A percentile compares a stretch with the other conserved stretches of the same genome.
Evolutionary conservation across 2,113 vertebrate genomes (phyloP).

Genomic region (Labrus mixtus): DNA sequence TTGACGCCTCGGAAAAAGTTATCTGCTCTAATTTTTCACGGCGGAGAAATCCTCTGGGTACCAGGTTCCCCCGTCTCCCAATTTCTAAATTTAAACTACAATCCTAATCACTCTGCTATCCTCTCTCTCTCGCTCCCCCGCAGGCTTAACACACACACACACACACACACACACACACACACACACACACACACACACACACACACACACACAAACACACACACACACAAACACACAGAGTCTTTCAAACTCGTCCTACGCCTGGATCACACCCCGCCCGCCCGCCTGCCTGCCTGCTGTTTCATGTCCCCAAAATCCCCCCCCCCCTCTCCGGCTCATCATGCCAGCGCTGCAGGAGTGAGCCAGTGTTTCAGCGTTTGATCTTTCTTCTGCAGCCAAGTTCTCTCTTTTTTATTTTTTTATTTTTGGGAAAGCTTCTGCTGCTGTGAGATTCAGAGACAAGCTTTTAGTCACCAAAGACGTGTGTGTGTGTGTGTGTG

Average conservation of each 20-base stretch:
- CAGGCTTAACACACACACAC: too few species aligned
- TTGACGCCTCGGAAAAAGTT: slow-evolving; percentile 23
- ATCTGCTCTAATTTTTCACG: slow-evolving; percentile 33
- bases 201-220: too few species aligned
- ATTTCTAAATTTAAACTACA: slow-evolving; percentile 71
- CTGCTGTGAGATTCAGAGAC: slow-evolving; percentile 39
- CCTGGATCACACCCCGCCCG: slow-evolving; percentile 4
- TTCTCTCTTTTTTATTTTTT: too few species aligned
- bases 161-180: too few species aligned
- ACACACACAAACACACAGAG: too few species aligned
- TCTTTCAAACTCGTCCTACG: slow-evolving; percentile 16
- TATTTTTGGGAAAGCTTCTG: slow-evolving; percentile 50
- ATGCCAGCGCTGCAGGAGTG: slow-evolving; percentile 38
- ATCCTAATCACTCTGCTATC: slow-evolving; percentile 53
- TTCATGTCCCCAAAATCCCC: slow-evolving; percentile 31
- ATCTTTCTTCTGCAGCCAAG: slow-evolving; percentile 64
- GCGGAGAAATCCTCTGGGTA: slow-evolving; percentile 43
- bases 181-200: too few species aligned
- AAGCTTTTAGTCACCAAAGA: slow-evolving; percentile 43
- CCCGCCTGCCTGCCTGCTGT: slow-evolving; percentile 6
- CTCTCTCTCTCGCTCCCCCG: slow-evolving; percentile 27
- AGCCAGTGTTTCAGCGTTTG: slow-evolving; percentile 61
- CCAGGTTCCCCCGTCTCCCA: slow-evolving; percentile 49
- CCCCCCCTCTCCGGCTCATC: not conserved
- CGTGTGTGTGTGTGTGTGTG: slow-evolving; percentile 15